A percentile compares a stretch with the other conserved stretches of the same genome.
Conservation (phyloP, 2,888 invertebrate species). For the Zeuzera pyrina region DNA sequence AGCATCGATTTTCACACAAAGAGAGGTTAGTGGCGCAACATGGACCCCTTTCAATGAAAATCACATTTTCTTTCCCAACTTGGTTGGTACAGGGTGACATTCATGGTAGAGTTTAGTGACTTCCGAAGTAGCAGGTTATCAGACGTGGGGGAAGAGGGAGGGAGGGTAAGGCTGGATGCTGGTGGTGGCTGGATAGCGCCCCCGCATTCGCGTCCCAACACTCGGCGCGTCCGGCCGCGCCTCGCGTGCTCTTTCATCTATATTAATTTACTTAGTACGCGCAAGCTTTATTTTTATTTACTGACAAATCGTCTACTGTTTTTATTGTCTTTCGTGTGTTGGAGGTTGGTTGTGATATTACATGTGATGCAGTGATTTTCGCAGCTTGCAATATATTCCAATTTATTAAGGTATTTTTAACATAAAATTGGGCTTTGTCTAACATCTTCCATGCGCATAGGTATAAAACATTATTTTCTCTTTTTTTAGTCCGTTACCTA, state of each 20-base stretch:
- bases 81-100: conserved; percentile 57
- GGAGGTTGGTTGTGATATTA: conserved; percentile 58
- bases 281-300: conserved; percentile 37
- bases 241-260: conserved; percentile 26
- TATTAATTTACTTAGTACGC: conserved; percentile 33
- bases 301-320: conserved; percentile 30
- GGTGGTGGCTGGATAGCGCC: conserved; percentile 36
- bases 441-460: background rate
- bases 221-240: conserved; percentile 46
- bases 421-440: background rate
- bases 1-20: conserved; percentile 51
- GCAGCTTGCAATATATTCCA: conserved; percentile 20
- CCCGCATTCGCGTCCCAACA: conserved; percentile 51
- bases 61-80: conserved; percentile 61
- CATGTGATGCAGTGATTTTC: conserved; percentile 54
- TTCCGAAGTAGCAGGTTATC: conserved; percentile 73
- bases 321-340: conserved; percentile 20
- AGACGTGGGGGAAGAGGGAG: conserved; percentile 37
- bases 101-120: conserved; percentile 68
- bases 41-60: conserved; percentile 64
- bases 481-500: too few relatives aligned
- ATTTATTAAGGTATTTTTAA: background rate
- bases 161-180: conserved; percentile 27
- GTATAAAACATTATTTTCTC: background rate
- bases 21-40: conserved; percentile 37